phyloP scores from a whole-genome alignment of 2,113 vertebrate genomes.

The Plecturocebus donacophilus region DNA sequence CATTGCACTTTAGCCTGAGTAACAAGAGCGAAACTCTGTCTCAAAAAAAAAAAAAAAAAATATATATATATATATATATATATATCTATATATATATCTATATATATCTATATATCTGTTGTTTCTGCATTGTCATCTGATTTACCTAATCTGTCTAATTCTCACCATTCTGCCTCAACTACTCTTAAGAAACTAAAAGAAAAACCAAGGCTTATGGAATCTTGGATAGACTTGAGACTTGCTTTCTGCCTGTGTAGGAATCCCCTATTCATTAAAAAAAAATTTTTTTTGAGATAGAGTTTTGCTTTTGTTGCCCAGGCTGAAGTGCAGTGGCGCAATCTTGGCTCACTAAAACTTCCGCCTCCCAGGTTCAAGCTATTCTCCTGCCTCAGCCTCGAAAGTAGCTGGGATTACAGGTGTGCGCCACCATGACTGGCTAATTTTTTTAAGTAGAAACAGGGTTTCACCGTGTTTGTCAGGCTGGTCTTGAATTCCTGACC shows the following conservation, averaged over 20 bases:
- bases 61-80: neutral
- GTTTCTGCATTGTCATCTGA: constrained; percentile 24
- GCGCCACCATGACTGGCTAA: neutral
- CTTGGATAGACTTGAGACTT: neutral
- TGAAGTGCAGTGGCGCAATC: neutral
- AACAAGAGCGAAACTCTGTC: too few species aligned
- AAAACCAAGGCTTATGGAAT: neutral
- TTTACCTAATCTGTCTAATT: neutral
- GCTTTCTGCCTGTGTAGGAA: neutral
- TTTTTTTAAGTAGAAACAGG: neutral
- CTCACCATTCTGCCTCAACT: neutral
- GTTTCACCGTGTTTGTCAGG: neutral
- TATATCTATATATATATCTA: too few species aligned
- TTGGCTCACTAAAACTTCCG: neutral
- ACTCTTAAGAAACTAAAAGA: constrained; percentile 8
- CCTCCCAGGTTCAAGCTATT: neutral
- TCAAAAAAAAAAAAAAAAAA: neutral
- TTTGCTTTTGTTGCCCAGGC: neutral
- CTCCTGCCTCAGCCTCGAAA: neutral
- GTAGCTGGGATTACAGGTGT: neutral
- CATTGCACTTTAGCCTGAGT: too few species aligned
- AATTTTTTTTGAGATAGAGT: neutral
- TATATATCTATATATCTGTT: neutral
- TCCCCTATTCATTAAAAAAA: neutral
- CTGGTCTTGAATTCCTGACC: neutral